Evolutionary conservation across 2,113 vertebrate genomes (phyloP).

Genomic region (Callospermophilus lateralis): DNA sequence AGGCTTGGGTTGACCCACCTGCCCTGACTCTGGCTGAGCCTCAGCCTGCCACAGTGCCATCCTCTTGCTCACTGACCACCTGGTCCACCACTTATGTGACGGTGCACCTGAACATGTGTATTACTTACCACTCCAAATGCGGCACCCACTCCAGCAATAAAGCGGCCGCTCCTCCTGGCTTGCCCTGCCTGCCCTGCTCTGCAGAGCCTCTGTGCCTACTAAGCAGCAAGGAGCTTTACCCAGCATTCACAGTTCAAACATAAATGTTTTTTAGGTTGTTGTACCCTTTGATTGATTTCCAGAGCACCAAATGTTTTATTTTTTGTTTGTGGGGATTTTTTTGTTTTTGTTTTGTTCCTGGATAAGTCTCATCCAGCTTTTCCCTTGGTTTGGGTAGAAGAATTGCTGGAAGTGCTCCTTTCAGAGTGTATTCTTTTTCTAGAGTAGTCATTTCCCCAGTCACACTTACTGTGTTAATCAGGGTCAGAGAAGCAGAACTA

Average conservation of each 20-base stretch:
- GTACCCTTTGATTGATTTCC: neutral
- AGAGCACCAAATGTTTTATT: neutral
- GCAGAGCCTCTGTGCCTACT: neutral
- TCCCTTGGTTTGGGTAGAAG: neutral
- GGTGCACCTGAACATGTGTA: neutral
- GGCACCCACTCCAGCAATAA: neutral
- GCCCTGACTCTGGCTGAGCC: neutral
- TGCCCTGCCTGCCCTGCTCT: neutral
- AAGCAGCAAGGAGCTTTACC: neutral
- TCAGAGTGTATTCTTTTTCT: conserved; percentile 14
- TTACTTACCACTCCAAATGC: neutral
- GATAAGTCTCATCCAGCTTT: neutral
- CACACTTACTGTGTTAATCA: neutral
- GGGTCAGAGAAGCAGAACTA: neutral
- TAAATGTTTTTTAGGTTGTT: neutral
- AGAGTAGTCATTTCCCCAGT: neutral
- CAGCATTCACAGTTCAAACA: neutral
- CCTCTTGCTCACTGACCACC: neutral
- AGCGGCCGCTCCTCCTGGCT: neutral
- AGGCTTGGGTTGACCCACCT: neutral
- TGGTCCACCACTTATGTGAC: neutral
- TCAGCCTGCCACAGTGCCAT: neutral
- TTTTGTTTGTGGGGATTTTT: neutral
- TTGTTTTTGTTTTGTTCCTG: neutral
- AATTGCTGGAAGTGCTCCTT: neutral